Evolutionary conservation across 2,113 vertebrate genomes (phyloP).

Genomic region (Ammodramus savannarum): DNA sequence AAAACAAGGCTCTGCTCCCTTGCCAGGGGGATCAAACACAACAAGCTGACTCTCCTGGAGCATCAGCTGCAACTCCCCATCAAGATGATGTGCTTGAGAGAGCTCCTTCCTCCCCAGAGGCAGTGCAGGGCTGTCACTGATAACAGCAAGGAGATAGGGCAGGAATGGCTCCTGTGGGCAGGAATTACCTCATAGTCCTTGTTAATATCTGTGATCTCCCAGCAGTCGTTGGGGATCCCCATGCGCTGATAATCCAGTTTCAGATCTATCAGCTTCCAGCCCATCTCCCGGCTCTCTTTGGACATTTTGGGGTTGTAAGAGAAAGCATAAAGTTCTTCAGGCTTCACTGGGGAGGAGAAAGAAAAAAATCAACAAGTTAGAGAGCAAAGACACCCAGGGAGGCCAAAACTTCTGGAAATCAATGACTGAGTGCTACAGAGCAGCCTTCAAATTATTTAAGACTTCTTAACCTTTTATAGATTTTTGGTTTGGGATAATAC

Average conservation of each 20-base stretch:
- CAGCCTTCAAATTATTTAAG: background rate
- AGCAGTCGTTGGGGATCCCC: conserved; percentile 77
- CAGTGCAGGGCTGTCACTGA: background rate
- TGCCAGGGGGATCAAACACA: conserved; percentile 6
- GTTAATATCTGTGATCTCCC: conserved; percentile 77
- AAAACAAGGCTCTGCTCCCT: background rate
- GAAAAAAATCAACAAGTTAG: background rate
- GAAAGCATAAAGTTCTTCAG: conserved; percentile 82
- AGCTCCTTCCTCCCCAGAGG: background rate
- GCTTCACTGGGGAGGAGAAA: conserved; percentile 58
- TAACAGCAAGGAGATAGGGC: background rate
- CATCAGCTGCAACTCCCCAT: background rate
- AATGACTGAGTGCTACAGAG: background rate
- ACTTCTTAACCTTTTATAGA: background rate
- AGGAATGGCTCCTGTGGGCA: background rate
- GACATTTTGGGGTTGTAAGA: conserved; percentile 78
- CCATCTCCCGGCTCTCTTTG: conserved; percentile 71
- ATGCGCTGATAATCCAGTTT: conserved; percentile 76
- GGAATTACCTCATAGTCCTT: conserved; percentile 77
- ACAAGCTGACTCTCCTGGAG: background rate
- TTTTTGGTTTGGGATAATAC: background rate
- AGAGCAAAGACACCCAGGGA: background rate
- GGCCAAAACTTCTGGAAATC: background rate
- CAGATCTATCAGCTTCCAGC: conserved; percentile 76
- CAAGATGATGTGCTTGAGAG: background rate